phyloP scores from a whole-genome alignment of 2,113 vertebrate genomes.

The Thalassoma bifasciatum region DNA sequence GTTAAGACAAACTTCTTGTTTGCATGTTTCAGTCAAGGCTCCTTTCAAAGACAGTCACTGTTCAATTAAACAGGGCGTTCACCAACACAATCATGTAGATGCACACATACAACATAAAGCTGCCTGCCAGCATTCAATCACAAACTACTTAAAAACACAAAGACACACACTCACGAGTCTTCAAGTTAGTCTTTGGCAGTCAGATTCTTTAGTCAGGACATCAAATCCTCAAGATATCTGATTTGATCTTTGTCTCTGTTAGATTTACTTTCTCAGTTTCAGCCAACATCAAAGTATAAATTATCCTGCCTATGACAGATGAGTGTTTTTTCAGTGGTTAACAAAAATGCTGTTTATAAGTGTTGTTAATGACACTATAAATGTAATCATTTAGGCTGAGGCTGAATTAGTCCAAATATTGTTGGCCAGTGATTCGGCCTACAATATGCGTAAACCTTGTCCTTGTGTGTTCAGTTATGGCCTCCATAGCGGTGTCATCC shows the following conservation, averaged over 20 bases:
- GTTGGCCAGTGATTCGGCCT: neutral
- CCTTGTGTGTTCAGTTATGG: no score
- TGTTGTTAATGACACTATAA: no score
- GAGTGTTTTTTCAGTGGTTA: neutral
- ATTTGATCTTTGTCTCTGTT: neutral
- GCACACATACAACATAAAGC: conserved; percentile 1
- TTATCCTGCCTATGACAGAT: neutral
- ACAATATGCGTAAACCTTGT: no score
- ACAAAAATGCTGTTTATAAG: neutral
- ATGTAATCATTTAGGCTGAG: no score
- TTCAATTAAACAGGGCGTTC: conserved; percentile 7
- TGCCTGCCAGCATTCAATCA: neutral
- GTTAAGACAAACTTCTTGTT: conserved; percentile 4
- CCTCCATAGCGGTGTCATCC: neutral
- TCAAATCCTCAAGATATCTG: conserved; percentile 12
- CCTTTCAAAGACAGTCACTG: neutral
- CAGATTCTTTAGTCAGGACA: neutral
- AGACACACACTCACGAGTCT: neutral
- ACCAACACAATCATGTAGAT: neutral
- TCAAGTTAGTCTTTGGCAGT: neutral
- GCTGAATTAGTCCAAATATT: neutral
- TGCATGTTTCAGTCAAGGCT: neutral
- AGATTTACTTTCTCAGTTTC: no score
- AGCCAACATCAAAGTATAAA: neutral
- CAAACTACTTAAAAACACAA: neutral